Evolutionary conservation across 1,140 invertebrate species (phyloP).

Genomic region (Dufourea novaeangliae): DNA sequence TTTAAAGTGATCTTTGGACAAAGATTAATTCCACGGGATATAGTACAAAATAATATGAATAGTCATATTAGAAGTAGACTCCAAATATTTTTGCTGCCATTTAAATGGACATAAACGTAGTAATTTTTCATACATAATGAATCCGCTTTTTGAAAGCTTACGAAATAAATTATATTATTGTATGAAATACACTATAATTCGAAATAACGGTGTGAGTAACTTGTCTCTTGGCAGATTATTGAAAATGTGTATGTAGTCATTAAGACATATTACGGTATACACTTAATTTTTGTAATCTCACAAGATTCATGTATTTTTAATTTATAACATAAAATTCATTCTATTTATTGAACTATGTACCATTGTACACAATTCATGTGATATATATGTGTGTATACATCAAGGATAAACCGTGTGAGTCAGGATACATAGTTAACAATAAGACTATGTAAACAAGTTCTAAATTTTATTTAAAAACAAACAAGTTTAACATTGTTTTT

Average conservation of each 20-base stretch:
- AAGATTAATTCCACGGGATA: conserved; percentile 5
- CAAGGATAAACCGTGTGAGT: neutral
- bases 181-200: conserved; percentile 14
- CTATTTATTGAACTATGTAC: neutral
- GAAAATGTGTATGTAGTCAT: neutral
- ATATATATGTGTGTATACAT: conserved; percentile 4
- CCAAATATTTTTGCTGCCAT: conserved; percentile 27
- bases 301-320: neutral
- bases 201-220: neutral
- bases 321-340: conserved; percentile 6
- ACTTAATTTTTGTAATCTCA: neutral
- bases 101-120: conserved; percentile 20
- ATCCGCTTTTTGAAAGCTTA: neutral
- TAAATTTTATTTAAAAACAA: conserved; percentile 65
- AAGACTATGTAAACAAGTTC: conserved; percentile 48
- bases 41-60: conserved; percentile 25
- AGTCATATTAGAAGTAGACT: neutral
- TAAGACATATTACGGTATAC: neutral
- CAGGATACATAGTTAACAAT: conserved; percentile 14
- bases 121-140: conserved; percentile 2
- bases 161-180: neutral
- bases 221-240: neutral
- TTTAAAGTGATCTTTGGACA: neutral
- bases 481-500: conserved; percentile 58
- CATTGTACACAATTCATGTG: neutral